Conservation (phyloP, 2,113 vertebrate species). For the Gopherus flavomarginatus region DNA sequence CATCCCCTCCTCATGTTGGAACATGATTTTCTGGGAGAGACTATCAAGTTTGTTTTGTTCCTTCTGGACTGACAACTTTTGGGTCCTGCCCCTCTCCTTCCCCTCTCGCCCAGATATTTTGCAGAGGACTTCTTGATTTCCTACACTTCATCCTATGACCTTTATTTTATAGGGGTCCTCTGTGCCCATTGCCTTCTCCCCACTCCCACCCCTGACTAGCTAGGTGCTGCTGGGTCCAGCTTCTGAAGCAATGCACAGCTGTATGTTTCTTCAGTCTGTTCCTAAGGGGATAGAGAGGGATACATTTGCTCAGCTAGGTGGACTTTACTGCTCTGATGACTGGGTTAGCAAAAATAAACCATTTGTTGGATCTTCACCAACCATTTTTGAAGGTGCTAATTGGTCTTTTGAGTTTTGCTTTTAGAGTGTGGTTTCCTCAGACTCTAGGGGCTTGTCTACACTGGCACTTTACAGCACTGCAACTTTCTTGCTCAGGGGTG, state of each 20-base stretch:
- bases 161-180: conserved; percentile 29
- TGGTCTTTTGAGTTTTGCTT: not conserved
- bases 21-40: accelerated
- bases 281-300: not conserved
- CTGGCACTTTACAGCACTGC: not conserved
- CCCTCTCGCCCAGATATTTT: not conserved
- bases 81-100: not conserved
- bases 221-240: not conserved
- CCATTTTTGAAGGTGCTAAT: not conserved
- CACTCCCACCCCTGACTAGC: not conserved
- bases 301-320: not conserved
- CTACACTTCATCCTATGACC: not conserved
- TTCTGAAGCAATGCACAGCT: not conserved
- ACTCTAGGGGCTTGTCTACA: not conserved
- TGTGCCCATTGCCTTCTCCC: not conserved
- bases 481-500: too few relatives aligned
- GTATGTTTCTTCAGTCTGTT: not conserved
- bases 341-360: not conserved
- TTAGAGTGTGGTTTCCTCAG: not conserved
- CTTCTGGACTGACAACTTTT: conserved; percentile 1
- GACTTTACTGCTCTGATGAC: not conserved
- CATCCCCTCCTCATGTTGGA: not conserved
- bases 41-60: not conserved
- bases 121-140: not conserved
- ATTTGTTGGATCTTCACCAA: not conserved